phyloP scores from a whole-genome alignment of 2,113 vertebrate genomes.

The Pteropus alecto region DNA sequence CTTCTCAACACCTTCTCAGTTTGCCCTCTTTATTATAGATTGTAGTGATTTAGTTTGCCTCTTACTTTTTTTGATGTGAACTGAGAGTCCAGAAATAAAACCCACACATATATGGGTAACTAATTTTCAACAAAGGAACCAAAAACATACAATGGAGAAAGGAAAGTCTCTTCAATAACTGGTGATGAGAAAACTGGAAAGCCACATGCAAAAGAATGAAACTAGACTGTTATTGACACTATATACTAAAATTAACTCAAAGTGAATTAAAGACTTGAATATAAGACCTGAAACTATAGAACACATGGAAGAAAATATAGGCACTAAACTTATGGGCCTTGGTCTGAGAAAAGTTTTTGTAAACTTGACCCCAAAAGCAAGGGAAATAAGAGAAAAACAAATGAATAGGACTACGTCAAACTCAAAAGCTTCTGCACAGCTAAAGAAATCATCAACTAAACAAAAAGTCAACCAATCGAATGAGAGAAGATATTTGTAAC shows the following conservation, averaged over 20 bases:
- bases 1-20: neutral
- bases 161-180: too few relatives aligned
- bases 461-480: neutral
- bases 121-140: too few relatives aligned
- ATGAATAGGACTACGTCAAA: neutral
- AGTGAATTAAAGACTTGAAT: neutral
- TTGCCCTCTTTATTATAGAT: neutral
- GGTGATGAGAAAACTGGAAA: neutral
- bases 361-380: neutral
- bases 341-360: neutral
- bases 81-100: too few relatives aligned
- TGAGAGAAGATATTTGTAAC: neutral
- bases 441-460: neutral
- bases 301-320: neutral
- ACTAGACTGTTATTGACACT: neutral
- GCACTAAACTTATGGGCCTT: neutral
- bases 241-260: neutral
- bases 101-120: too few relatives aligned
- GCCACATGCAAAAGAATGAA: neutral
- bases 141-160: too few relatives aligned
- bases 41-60: neutral
- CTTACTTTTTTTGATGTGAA: neutral
- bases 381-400: neutral
- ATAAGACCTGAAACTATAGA: neutral
- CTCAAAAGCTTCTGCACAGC: neutral